Base-by-base conservation (phyloP, 2,888 invertebrate species). In the Gymnoscelis rufifasciata region DNA sequence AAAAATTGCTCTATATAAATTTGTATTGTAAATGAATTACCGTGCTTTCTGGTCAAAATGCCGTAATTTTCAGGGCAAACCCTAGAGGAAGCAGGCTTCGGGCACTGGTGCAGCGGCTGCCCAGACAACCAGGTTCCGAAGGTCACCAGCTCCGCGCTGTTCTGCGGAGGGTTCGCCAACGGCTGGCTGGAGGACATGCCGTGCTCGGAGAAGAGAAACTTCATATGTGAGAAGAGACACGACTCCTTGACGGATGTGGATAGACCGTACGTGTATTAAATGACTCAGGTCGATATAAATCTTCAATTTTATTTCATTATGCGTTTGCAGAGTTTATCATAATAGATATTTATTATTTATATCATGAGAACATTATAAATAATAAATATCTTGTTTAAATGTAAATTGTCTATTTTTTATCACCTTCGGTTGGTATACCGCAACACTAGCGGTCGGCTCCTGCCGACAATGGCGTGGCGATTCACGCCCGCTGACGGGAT, bases 31-130 rank as follows among this genome's bases (percentile, higher is more conserved):
- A 10, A n/a, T 2, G 3, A 24, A 3, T 6, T 1, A 7, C 10
- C 27, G n/a, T 27, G n/a, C 4, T 28, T 28, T 11, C 10, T n/a
- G 19, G n/a, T n/a, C n/a, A n/a, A n/a, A 19, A 19, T 5, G 5
- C 19, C 5, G 19, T 14, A 1, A 3, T 10, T 44, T 37, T 13
- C 38, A 44, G 44, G 44, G 7, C 31, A 44, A 19, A 33, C 33
- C 1, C 13, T 44, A n/a, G 19, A 33, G 27, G 44, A 44, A 3
- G 38, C 44, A 15, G 44, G 44, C 0, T 44, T 28, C 13, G 38
- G 31, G 12, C 19, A 38, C 8, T 44, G 44, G 44, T 27, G 8
- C 12, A n/a, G 12, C 7, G 44, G 31, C 2, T 27, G 27, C 7
- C 44, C 44, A 0, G 15, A 15, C 10, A 15, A n/a, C 6, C n/a